These are phyloP conservation scores for Muscidifurax raptorellus DNA, from an alignment of 1,140 invertebrate species.

Conservation along the genomic window DNA sequence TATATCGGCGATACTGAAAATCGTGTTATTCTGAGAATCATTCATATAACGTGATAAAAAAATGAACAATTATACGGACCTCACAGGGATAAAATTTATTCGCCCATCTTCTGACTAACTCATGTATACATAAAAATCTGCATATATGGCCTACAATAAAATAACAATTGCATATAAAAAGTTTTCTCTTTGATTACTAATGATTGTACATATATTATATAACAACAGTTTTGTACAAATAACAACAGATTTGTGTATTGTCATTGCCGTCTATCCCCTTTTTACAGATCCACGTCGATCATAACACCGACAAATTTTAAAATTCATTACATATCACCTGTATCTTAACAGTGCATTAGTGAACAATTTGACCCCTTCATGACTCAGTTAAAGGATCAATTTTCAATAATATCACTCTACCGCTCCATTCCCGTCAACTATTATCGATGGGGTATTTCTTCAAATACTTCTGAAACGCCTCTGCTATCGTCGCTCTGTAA, in stretches of 20 bases:
- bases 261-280: background rate
- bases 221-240: slow-evolving; percentile 41
- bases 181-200: background rate
- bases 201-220: slow-evolving; percentile 24
- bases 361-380: background rate
- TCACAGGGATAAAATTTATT: slow-evolving; percentile 33
- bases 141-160: background rate
- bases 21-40: too few species aligned
- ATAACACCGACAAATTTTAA: background rate
- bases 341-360: background rate
- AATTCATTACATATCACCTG: slow-evolving; percentile 4
- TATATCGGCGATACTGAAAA: too few species aligned
- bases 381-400: slow-evolving; percentile 2
- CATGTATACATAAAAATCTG: slow-evolving; percentile 45
- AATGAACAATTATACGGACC: background rate
- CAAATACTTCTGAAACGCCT: slow-evolving; percentile 75
- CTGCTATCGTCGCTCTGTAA: slow-evolving; percentile 73
- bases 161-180: slow-evolving; percentile 45
- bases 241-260: slow-evolving; percentile 4
- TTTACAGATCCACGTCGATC: background rate
- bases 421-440: slow-evolving; percentile 61
- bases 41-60: too few species aligned
- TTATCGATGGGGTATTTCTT: slow-evolving; percentile 73
- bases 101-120: slow-evolving; percentile 13
- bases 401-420: background rate